Evolutionary conservation across 2,888 invertebrate species (phyloP).

Genomic region (Tetranychus truncatus): DNA sequence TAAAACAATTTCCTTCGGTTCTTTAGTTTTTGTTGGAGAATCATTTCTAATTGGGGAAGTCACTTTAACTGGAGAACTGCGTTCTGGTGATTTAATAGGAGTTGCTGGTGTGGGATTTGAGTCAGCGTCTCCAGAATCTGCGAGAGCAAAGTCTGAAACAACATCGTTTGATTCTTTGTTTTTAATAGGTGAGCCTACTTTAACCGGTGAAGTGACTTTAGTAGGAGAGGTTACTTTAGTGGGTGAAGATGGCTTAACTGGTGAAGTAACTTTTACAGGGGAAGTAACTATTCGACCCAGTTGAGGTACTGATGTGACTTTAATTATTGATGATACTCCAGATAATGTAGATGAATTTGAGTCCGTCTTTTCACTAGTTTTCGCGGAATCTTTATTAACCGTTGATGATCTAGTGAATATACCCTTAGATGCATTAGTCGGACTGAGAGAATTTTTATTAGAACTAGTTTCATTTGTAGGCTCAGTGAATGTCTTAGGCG

Average conservation of each 20-base stretch:
- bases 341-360: not conserved
- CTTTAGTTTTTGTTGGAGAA: not conserved
- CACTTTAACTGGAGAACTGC: no score
- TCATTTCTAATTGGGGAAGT: not conserved
- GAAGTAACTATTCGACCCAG: not conserved
- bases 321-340: not conserved
- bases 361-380: not conserved
- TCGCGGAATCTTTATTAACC: not conserved
- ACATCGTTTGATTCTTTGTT: not conserved
- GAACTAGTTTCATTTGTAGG: not conserved
- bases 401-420: not conserved
- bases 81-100: not conserved
- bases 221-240: not conserved
- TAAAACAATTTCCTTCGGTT: not conserved
- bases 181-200: no score
- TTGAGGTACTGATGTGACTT: not conserved
- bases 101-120: not conserved
- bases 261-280: not conserved
- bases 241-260: not conserved
- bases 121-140: not conserved
- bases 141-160: no score
- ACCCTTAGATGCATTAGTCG: not conserved
- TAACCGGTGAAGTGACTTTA: conserved; percentile 1
- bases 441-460: not conserved
- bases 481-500: not conserved